Base-by-base conservation (phyloP, 2,797 vertebrate species). In the Pipistrellus kuhlii region DNA sequence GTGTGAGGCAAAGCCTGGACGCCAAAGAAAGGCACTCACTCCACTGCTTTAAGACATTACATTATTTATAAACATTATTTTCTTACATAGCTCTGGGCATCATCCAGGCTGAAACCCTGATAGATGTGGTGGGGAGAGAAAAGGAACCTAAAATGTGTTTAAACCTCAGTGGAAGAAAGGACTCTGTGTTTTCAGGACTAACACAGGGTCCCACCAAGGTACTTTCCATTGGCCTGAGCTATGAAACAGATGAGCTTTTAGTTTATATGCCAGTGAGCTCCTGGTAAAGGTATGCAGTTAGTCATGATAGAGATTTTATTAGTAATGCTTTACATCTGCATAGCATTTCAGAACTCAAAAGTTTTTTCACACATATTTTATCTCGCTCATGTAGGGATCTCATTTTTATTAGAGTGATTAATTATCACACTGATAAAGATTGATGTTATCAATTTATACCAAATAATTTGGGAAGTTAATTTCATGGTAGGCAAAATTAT, bases 381-480 rank as follows among this genome's bases (percentile, higher is more conserved):
- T 88, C 35, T 82, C 90, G 44, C 30, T 91, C 3, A 73, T 44
- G 27, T 73, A 62, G 27, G 53, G 12, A 82, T 53, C 8, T 27
- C 11, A 80, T 32, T 73, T 90, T 89, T 68, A 82, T 55, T 69
- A 66, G 13, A 21, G 3, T 87, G 21, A 71, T 72, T 91, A 78
- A 76, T 85, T 81, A 92, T 44, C 41, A 30, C 3, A 80, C 30
- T 66, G 41, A 38, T 81, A 86, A 69, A 27, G 17, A 92, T 64
- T 92, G 51, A 76, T 51, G n/a, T 73, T 75, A 91, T 89, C 87
- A 23, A 92, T 57, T 84, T 51, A 44, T 64, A 46, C 15, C 20
- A 87, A 71, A 32, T 91, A 87, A 83, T 41, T 86, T 91, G 48
- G 85, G 72, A 90, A 82, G 44, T 87, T 44, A 73, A 68, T 91